These are phyloP conservation scores for Psammodynastes pulverulentus DNA, from an alignment of 2,113 vertebrate genomes.

Conservation along the genomic window DNA sequence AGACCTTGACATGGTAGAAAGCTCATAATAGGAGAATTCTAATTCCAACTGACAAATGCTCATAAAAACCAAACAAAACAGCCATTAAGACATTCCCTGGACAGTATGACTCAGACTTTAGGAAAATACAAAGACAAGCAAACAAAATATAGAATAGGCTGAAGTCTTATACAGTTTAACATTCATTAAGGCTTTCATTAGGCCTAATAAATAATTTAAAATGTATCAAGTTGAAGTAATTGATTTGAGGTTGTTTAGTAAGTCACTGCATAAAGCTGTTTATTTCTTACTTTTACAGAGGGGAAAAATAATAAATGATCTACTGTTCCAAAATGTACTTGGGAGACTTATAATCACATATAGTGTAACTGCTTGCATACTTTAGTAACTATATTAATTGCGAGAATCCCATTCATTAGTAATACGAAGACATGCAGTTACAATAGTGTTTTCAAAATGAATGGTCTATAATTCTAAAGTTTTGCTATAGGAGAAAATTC, in stretches of 20 bases:
- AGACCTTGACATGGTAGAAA: background rate
- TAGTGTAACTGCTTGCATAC: slow-evolving; percentile 26
- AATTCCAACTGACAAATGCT: background rate
- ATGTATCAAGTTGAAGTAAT: slow-evolving; percentile 25
- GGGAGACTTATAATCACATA: slow-evolving; percentile 37
- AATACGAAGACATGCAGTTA: slow-evolving; percentile 24
- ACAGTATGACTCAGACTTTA: background rate
- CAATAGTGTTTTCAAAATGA: slow-evolving; percentile 37
- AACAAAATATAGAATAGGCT: background rate
- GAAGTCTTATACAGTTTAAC: background rate
- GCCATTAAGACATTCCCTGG: background rate
- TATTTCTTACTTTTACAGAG: slow-evolving; percentile 14
- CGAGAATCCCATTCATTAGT: slow-evolving; percentile 53
- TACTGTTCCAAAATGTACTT: slow-evolving; percentile 28
- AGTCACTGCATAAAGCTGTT: background rate
- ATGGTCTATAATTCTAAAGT: slow-evolving; percentile 56
- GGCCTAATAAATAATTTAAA: slow-evolving; percentile 50
- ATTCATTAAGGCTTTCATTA: slow-evolving; percentile 35
- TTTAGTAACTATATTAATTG: slow-evolving; percentile 53
- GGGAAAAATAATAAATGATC: slow-evolving; percentile 33
- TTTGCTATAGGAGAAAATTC: slow-evolving; percentile 46
- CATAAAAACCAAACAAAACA: background rate
- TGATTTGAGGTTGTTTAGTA: slow-evolving; percentile 21
- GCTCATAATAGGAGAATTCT: background rate
- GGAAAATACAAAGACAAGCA: background rate